Evolutionary conservation across 2,113 vertebrate genomes (phyloP), one percentile per base, ranked within the genome.

Genomic region (Spizaetus ornatus): DNA sequence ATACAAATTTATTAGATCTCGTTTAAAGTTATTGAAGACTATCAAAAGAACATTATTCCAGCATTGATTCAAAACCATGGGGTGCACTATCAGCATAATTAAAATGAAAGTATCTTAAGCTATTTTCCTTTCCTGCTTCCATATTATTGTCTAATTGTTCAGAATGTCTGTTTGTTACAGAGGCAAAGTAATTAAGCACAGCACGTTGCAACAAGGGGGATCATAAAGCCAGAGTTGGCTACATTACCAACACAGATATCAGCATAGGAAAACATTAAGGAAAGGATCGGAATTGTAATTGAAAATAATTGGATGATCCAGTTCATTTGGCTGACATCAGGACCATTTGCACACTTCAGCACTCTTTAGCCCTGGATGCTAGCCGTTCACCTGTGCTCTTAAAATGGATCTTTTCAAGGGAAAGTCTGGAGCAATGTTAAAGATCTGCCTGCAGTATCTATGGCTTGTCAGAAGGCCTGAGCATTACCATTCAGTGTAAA

Each of bases 231-330:
- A 97, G 95, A 97, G 78, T 5, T 96, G 97, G 97, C 98, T 98
- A 98, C 98, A 98, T 98, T 98, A 98, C 98, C 97, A 97, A 96
- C 97, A 97, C 95, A 93, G 96, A 98, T 98, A 98, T 98, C 98
- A 98, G 97, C 97, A 96, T 13, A 98, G 91, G 97, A 97, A 98
- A 98, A 98, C 98, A 98, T 98, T 98, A 98, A 97, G 98, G 97
- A 93, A 97, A 98, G 98, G 97, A 98, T 98, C n/a, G 10, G 97
- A 98, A 98, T 98, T 98, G 98, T 98, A 98, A 98, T 98, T 98
- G 98, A 96, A 98, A 98, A 98, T 98, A 99, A 99, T 99, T 98
- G 98, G 98, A 99, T 98, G 97, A 98, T 97, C 98, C 98, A 98
- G 98, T 96, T 98, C 92, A 55, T 97, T 98, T 98, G 98, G 97